These are phyloP conservation scores for Belgica antarctica DNA, from an alignment of 2,888 invertebrate genomes.

Conservation along the genomic window DNA sequence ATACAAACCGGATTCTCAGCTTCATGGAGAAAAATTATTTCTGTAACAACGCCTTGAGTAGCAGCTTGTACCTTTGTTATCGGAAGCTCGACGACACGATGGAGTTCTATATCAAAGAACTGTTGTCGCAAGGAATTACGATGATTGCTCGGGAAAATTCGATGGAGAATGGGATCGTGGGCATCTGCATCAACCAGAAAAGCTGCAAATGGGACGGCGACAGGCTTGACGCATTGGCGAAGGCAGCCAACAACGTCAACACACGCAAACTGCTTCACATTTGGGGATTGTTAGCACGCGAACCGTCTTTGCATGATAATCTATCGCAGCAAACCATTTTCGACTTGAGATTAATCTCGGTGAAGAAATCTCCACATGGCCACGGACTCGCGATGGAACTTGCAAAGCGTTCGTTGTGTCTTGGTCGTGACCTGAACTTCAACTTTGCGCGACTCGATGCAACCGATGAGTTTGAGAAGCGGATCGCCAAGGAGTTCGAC, in stretches of 20 bases:
- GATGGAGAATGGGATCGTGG: slow-evolving; percentile 1
- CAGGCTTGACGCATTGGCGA: slow-evolving; percentile 12
- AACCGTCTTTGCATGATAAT: slow-evolving; percentile 14
- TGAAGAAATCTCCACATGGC: neutral
- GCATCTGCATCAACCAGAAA: slow-evolving; percentile 9
- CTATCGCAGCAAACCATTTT: slow-evolving; percentile 1
- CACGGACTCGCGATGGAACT: slow-evolving; percentile 1
- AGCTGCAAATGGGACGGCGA: slow-evolving; percentile 23
- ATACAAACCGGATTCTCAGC: neutral
- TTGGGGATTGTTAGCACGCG: slow-evolving; percentile 25
- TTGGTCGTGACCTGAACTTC: slow-evolving; percentile 33
- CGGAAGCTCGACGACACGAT: neutral
- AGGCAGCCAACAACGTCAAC: neutral
- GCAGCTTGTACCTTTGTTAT: neutral
- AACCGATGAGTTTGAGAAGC: slow-evolving; percentile 2
- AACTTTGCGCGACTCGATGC: neutral
- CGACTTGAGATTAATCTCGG: neutral
- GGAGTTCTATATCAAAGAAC: neutral
- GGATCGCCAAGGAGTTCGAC: slow-evolving; percentile 11
- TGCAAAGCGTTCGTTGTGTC: neutral
- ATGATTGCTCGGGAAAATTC: neutral
- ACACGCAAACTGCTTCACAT: slow-evolving; percentile 24
- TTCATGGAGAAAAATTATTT: slow-evolving; percentile 29
- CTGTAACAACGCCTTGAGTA: neutral
- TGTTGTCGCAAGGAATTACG: slow-evolving; percentile 17